Evolutionary conservation across 2,888 invertebrate species (phyloP), one percentile per base, ranked within the genome.

Genomic region (Saturnia japonica): DNA sequence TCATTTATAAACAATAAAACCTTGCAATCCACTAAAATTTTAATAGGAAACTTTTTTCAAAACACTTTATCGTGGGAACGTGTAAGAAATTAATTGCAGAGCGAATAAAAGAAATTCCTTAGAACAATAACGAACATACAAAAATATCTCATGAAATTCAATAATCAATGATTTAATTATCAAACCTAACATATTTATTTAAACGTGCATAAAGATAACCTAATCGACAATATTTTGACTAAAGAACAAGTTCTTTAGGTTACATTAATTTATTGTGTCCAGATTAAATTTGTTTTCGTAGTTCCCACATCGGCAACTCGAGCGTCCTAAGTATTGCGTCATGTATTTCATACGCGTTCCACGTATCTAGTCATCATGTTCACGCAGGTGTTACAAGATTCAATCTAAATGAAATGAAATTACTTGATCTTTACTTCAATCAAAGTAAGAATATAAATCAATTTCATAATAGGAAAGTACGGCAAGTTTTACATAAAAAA

Each of bases 401-500:
- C 14, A 60, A 28, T 22, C n/a, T 54, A 22, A n/a, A 54, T 60
- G 6, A 60, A 60, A 60, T 28, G 57, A 25, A 60, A 54, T 22
- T 22, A n/a, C 54, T 22, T 11, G 9, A 60, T 60, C 16, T 60
- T 60, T 28, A 14, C 25, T 22, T 60, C 57, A 25, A 60, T 60
- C 57, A 28, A 60, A 14, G 28, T 6, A 60, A 25, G 28, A 60
- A 60, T 28, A 28, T 28, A 60, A 28, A 73, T 62, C n/a, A 68
- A 72, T 71, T 68, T 73, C 57, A 70, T 74, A 72, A 74, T 71
- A 77, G 45, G 71, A 74, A 77, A n/a, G 64, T 69, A 64, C 69
- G 69, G 47, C 64, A 67, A 67, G 64, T 80, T 79, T 75, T 79
- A 79, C 78, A 82, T 77, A 82, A 81, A 86, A 84, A 82, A 83